Percentiles rank a stretch among this genome's conserved stretches.
These are phyloP conservation scores for Yponomeuta plumbellus DNA, from an alignment of 2,888 invertebrate genomes.

Conservation along the genomic window DNA sequence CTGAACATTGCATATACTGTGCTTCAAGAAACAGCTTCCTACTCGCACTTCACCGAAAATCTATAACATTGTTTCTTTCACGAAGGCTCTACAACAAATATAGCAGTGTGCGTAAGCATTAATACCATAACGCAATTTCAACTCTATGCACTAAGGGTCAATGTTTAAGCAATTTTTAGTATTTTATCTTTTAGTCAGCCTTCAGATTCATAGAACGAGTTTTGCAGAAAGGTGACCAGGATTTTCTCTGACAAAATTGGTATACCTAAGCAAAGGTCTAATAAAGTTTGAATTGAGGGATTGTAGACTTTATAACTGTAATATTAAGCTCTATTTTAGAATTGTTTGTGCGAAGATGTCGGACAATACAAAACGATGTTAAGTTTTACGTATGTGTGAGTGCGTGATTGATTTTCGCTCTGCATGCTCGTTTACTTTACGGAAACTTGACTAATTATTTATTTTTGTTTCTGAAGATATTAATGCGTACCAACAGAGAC, in stretches of 20 bases:
- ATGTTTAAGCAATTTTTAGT: not conserved
- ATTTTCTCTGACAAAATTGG: not conserved
- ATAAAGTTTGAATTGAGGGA: not conserved
- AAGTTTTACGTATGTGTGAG: slow-evolving; percentile 22
- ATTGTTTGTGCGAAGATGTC: slow-evolving; percentile 16
- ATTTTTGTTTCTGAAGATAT: not conserved
- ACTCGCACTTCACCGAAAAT: slow-evolving; percentile 52
- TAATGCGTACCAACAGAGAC: no score
- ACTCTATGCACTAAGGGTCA: not conserved
- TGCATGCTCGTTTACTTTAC: slow-evolving; percentile 22
- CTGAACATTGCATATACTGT: not conserved
- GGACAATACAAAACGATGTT: slow-evolving; percentile 9
- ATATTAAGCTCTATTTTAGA: not conserved
- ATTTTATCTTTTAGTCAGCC: not conserved
- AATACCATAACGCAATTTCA: not conserved
- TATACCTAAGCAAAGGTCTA: not conserved
- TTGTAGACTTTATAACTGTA: not conserved
- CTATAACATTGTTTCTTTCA: slow-evolving; percentile 63
- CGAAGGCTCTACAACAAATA: slow-evolving; percentile 33
- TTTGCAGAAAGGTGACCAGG: not conserved
- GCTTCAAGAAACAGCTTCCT: slow-evolving; percentile 41
- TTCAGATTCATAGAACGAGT: not conserved
- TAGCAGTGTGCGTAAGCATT: not conserved
- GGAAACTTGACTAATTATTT: slow-evolving; percentile 4
- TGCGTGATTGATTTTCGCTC: slow-evolving; percentile 30